These are phyloP conservation scores for Austrolebias charrua DNA, from an alignment of 2,797 vertebrate species.

Conservation along the genomic window DNA sequence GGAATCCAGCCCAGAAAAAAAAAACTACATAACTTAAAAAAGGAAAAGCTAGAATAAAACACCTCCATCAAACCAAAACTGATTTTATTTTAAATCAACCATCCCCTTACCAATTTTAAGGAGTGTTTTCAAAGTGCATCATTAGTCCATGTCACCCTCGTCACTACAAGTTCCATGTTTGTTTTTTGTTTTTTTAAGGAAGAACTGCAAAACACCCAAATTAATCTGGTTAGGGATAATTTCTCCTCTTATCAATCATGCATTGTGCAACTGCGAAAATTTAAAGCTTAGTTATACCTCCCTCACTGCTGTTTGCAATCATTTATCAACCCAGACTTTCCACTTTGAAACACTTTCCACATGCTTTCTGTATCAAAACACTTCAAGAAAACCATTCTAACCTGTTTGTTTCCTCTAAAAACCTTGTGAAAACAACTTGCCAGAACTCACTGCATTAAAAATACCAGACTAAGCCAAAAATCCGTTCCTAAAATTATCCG, in stretches of 20 bases:
- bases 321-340: constrained; percentile 20
- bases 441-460: constrained; percentile 18
- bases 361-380: constrained; percentile 37
- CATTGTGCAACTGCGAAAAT: constrained; percentile 43
- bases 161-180: constrained; percentile 45
- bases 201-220: constrained; percentile 42
- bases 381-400: constrained; percentile 17
- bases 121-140: constrained; percentile 96
- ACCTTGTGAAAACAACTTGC: constrained; percentile 54
- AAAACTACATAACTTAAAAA: constrained; percentile 75
- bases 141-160: constrained; percentile 62
- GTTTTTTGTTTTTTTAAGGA: constrained; percentile 21
- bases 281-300: constrained; percentile 60
- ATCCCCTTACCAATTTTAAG: constrained; percentile 84
- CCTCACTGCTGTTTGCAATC: constrained; percentile 10
- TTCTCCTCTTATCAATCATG: constrained; percentile 44
- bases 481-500: constrained; percentile 21
- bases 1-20: constrained; percentile 82
- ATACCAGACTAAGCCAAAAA: constrained; percentile 17
- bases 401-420: constrained; percentile 37
- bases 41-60: constrained; percentile 42
- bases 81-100: constrained; percentile 62
- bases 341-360: constrained; percentile 37
- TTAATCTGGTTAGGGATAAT: constrained; percentile 10
- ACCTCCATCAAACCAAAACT: constrained; percentile 47